A percentile compares a stretch with the other conserved stretches of the same genome.
Evolutionary conservation across 2,888 invertebrate species (phyloP).

Genomic region (Metallyticus violacea): DNA sequence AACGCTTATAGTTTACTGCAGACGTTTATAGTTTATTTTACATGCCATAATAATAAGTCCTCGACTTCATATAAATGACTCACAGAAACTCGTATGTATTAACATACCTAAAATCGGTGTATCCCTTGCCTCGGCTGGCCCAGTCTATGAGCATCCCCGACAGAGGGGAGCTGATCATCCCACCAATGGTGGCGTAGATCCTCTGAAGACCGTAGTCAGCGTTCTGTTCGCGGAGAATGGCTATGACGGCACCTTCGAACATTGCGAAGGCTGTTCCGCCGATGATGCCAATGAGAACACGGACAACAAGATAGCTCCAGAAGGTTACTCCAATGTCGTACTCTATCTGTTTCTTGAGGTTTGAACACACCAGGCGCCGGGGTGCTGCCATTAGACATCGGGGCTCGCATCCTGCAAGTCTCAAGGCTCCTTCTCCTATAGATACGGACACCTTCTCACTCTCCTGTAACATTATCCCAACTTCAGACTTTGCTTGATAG

Average conservation of each 20-base stretch:
- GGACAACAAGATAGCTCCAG: slow-evolving; percentile 67
- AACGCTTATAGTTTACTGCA: no score
- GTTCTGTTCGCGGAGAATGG: slow-evolving; percentile 68
- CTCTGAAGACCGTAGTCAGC: slow-evolving; percentile 76
- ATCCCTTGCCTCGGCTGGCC: slow-evolving; percentile 65
- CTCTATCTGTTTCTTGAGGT: slow-evolving; percentile 57
- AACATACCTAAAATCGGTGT: slow-evolving; percentile 68
- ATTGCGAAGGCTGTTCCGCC: slow-evolving; percentile 74
- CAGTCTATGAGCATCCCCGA: slow-evolving; percentile 72
- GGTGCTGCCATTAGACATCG: slow-evolving; percentile 15
- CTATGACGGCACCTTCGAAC: slow-evolving; percentile 76
- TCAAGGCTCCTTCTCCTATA: not conserved
- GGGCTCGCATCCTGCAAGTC: not conserved
- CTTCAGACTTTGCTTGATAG: no score
- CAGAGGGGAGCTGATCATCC: slow-evolving; percentile 75
- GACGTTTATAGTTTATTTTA: no score
- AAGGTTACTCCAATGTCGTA: slow-evolving; percentile 65
- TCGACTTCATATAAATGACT: no score
- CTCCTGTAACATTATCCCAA: not conserved
- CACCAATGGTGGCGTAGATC: slow-evolving; percentile 72
- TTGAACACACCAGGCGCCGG: slow-evolving; percentile 58
- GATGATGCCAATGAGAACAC: slow-evolving; percentile 60
- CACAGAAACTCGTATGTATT: not conserved
- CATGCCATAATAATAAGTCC: no score
- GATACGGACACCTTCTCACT: not conserved